Evolutionary conservation across 2,888 invertebrate species (phyloP).

Genomic region (Xylocampa areola): DNA sequence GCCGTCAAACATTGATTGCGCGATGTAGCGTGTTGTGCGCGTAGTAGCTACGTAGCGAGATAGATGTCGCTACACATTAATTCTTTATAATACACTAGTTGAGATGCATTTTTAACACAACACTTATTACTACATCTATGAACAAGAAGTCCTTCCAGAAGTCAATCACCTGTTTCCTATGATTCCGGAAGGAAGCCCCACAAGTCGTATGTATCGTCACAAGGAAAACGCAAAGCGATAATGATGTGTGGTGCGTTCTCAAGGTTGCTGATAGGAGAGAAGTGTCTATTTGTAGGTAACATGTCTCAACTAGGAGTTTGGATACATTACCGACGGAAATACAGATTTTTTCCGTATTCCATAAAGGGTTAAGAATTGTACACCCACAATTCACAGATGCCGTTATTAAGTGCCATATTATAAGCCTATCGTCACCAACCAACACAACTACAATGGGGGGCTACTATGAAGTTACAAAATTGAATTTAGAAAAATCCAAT

Average conservation of each 20-base stretch:
- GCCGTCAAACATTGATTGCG: too few relatives aligned
- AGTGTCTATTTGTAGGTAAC: slow-evolving; percentile 26
- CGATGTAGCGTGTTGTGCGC: too few relatives aligned
- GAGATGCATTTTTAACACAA: not conserved
- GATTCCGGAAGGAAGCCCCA: slow-evolving; percentile 45
- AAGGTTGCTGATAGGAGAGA: slow-evolving; percentile 18
- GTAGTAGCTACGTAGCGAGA: too few relatives aligned
- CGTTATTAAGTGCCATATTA: too few relatives aligned
- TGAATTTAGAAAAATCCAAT: too few relatives aligned
- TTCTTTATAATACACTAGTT: too few relatives aligned
- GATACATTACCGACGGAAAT: not conserved
- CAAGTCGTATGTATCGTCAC: slow-evolving; percentile 13
- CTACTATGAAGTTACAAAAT: too few relatives aligned
- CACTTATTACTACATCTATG: slow-evolving; percentile 2
- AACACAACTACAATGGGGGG: too few relatives aligned
- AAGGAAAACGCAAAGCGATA: slow-evolving; percentile 44
- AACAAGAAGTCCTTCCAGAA: slow-evolving; percentile 22
- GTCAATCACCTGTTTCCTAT: slow-evolving; percentile 32
- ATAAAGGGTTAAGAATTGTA: too few relatives aligned
- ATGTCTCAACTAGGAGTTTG: not conserved
- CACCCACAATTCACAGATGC: too few relatives aligned
- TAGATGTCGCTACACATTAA: too few relatives aligned
- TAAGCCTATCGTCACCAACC: too few relatives aligned
- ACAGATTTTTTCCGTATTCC: not conserved
- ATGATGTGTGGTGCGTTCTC: slow-evolving; percentile 12